Base-by-base conservation (phyloP, 2,797 vertebrate species). In the Enteromius argenteus region DNA sequence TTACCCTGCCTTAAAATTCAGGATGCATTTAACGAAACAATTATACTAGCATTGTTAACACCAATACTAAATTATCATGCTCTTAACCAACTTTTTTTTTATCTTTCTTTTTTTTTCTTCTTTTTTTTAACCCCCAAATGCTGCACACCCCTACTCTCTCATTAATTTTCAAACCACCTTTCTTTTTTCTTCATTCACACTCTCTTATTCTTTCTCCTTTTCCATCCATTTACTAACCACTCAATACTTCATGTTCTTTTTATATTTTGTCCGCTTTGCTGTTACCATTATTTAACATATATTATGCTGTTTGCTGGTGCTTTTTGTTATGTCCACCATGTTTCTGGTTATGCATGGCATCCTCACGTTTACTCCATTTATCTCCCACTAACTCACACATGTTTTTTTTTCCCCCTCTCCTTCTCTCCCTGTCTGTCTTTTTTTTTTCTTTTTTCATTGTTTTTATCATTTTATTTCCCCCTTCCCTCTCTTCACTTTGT, bases 111-210 rank as follows among this genome's bases (percentile, higher is more conserved):
- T 77, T 84, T 79, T 4, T 84, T 79, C 37, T 44, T 21, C 82
- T 79, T 42, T 44, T 17, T 85, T 84, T 82, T 21, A 64, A 56
- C 35, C 83, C 77, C 32, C 64, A 39, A 85, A 84, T 72, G 49
- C 49, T 75, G 6, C 27, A 64, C 60, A 32, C 60, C 60, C 30
- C 53, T 84, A 85, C 39, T 67, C 14, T 21, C 64, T 60, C 8
- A 32, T 46, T 77, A 23, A 60, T 60, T 56, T 66, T 11, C 23
- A 74, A 74, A 51, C 42, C 71, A 49, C 27, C 46, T 69, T 46
- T 46, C 35, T n/a, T 68, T 80, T 23, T 7, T 39, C 15, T 35
- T 14, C 5, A 11, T 66, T 79, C 44, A 39, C 17, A 53, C 58
- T 17, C 21, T 13, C 21, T 13, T 4, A 11, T 60, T 7, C 7